Evolutionary conservation across 1,140 invertebrate species (phyloP).

Genomic region (Hycleus phaleratus): DNA sequence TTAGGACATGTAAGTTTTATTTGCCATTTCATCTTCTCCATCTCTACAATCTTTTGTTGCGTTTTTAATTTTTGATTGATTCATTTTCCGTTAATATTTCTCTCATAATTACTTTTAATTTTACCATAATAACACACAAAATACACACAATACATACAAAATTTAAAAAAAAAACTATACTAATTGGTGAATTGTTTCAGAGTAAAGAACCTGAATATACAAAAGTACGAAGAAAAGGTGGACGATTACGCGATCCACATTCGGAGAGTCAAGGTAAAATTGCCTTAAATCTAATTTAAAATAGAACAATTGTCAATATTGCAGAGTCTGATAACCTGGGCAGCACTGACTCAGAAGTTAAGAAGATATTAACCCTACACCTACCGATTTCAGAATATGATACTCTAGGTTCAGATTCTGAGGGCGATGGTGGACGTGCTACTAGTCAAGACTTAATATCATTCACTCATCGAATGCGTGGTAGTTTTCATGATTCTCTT

Average conservation of each 20-base stretch:
- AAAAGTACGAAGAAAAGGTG: conserved; percentile 71
- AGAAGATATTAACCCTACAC: conserved; percentile 80
- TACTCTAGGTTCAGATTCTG: conserved; percentile 65
- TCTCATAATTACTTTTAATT: too few species aligned
- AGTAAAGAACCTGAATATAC: conserved; percentile 73
- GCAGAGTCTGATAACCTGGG: conserved; percentile 79
- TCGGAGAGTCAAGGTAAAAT: conserved; percentile 68
- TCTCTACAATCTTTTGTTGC: not conserved
- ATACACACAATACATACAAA: too few species aligned
- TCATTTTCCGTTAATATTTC: not conserved
- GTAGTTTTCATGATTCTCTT: conserved; percentile 30
- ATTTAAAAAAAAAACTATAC: not conserved
- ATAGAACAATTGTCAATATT: conserved; percentile 39
- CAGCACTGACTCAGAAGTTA: conserved; percentile 78
- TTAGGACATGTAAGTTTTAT: conserved; percentile 46
- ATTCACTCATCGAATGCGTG: conserved; percentile 49
- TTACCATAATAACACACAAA: too few species aligned
- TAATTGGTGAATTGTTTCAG: conserved; percentile 41
- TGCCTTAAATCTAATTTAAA: not conserved
- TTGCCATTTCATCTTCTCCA: conserved; percentile 2
- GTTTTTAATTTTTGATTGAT: not conserved
- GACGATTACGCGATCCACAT: conserved; percentile 63
- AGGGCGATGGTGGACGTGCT: conserved; percentile 50
- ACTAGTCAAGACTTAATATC: conserved; percentile 51
- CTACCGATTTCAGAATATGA: conserved; percentile 83